Evolutionary conservation across 2,888 invertebrate genomes (phyloP).

Genomic region (Antheraea assamensis): DNA sequence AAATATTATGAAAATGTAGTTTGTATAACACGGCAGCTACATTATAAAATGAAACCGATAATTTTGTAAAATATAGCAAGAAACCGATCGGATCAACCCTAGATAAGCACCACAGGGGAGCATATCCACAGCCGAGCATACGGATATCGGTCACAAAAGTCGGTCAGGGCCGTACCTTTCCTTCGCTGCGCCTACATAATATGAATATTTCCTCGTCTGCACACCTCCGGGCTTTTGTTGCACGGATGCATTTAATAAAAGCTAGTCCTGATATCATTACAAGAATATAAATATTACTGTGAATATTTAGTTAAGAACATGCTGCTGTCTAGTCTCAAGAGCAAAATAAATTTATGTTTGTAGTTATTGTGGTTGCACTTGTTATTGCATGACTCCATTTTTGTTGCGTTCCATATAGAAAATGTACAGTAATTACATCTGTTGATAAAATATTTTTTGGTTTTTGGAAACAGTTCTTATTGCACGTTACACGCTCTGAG

Average conservation of each 20-base stretch:
- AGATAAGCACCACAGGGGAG: slow-evolving; percentile 34
- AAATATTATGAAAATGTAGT: neutral
- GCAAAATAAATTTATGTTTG: neutral
- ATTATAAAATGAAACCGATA: neutral
- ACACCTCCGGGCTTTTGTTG: slow-evolving; percentile 33
- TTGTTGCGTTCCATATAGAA: neutral
- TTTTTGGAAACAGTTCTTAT: no score
- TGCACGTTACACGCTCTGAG: no score
- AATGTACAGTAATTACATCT: neutral
- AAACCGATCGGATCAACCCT: slow-evolving; percentile 24
- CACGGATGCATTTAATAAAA: slow-evolving; percentile 35
- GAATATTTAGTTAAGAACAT: no score
- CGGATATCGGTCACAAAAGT: slow-evolving; percentile 64
- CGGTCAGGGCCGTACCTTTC: slow-evolving; percentile 63
- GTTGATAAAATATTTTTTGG: neutral
- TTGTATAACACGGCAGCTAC: neutral
- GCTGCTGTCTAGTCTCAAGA: neutral
- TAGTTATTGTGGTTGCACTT: neutral
- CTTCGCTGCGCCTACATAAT: slow-evolving; percentile 45
- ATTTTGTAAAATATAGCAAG: neutral
- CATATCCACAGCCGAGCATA: slow-evolving; percentile 31
- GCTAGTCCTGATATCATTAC: slow-evolving; percentile 10
- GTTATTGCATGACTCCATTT: neutral
- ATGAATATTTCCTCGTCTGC: slow-evolving; percentile 41
- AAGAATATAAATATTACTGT: no score